Base-by-base conservation (phyloP, 2,113 vertebrate genomes). In the Heterotilapia buettikoferi region DNA sequence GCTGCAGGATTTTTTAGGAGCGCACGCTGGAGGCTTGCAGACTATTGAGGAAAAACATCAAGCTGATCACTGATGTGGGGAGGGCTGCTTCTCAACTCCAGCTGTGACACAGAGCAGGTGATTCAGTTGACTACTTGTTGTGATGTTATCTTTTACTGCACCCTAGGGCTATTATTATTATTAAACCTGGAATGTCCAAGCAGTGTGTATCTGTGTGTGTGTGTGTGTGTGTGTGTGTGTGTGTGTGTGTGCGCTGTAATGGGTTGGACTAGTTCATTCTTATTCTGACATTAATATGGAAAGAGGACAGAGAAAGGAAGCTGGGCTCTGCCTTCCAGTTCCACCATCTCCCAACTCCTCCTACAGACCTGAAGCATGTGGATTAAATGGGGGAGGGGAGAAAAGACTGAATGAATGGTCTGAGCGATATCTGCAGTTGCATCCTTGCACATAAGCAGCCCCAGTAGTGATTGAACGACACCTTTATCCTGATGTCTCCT, bases 371-470 rank as follows among this genome's bases (percentile, higher is more conserved):
- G 92, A 93, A 92, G 89, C 90, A 84, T 76, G 80, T 86, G 91
- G 89, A 95, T 94, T 94, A 91, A 89, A 92, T 94, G 94, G 95
- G 94, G 95, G 95, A 95, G 87, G 95, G 95, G 94, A 92, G 88
- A 80, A 82, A 90, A 84, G 89, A 90, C 88, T 90, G 92, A 94
- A 95, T 93, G 93, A 92, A 93, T 45, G 31, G 84, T 91, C 57
- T 85, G 89, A 68, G 85, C 86, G 86, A 90, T 92, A 90, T 94
- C 91, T 95, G 94, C 95, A 91, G 91, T 91, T 95, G 91, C 91
- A 92, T 95, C 63, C 88, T 92, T 80, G 88, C 90, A 92, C 90
- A 92, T 89, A 89, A 93, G 68, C 90, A 93, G 52, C 89, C 90
- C 92, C 68, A 47, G 84, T 92, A 84, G 92, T 90, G 90, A 93